phyloP scores from a whole-genome alignment of 2,797 vertebrate species.

The Megaceryle alcyon region DNA sequence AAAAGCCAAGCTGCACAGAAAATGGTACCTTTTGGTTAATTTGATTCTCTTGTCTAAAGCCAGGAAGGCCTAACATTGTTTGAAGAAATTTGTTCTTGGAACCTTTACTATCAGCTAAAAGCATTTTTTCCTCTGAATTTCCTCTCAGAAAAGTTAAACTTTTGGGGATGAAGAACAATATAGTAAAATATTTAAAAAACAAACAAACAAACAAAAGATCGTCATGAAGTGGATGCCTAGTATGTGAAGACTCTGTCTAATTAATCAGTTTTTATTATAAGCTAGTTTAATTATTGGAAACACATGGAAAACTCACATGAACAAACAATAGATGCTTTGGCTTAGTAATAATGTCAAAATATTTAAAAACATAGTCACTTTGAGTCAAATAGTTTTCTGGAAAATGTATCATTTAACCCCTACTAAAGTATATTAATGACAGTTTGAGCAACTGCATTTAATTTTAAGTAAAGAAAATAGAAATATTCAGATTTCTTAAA shows the following conservation, averaged over 20 bases:
- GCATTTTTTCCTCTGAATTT: neutral
- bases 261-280: neutral
- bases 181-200: neutral
- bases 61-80: neutral
- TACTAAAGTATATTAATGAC: neutral
- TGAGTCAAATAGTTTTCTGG: neutral
- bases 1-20: neutral
- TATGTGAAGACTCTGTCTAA: neutral
- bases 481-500: neutral
- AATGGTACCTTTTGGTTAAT: neutral
- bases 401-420: neutral
- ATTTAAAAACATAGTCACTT: neutral
- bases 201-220: neutral
- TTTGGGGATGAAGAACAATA: neutral
- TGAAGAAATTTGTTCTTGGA: neutral
- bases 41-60: neutral
- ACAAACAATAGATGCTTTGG: neutral
- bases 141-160: neutral
- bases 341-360: neutral
- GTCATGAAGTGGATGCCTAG: neutral
- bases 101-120: neutral
- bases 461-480: neutral
- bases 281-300: neutral
- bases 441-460: neutral
- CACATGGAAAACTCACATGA: neutral